Conservation (phyloP, 2,888 invertebrate species). For the Callyntrura sp. region DNA sequence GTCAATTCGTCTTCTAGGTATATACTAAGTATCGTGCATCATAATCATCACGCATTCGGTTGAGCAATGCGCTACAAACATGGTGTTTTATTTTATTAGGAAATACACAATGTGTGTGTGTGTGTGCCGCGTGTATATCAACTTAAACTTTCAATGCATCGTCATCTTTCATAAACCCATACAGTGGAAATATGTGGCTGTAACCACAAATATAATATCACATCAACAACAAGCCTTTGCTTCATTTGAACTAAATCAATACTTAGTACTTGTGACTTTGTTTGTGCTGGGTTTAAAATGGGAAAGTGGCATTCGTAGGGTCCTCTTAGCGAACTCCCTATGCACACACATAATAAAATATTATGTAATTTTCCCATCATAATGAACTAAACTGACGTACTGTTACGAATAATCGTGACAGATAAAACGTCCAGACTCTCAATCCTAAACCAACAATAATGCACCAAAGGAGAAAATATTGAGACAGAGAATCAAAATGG, state of each 20-base stretch:
- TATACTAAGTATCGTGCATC: too few species aligned
- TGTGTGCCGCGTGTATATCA: too few species aligned
- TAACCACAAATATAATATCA: background rate
- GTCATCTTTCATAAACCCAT: background rate
- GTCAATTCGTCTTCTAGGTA: too few species aligned
- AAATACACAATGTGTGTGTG: background rate
- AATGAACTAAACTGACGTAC: conserved; percentile 15
- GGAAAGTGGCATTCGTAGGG: background rate
- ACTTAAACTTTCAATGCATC: background rate
- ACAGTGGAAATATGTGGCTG: conserved; percentile 30
- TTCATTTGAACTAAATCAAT: background rate
- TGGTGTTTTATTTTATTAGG: background rate
- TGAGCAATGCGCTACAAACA: background rate
- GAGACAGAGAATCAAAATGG: background rate
- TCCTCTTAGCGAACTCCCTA: background rate
- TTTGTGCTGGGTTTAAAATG: background rate
- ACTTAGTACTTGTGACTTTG: background rate
- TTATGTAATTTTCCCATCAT: conserved; percentile 7
- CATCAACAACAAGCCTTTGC: background rate
- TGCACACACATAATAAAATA: background rate
- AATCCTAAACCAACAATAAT: background rate
- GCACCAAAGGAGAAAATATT: background rate
- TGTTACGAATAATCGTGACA: conserved; percentile 20
- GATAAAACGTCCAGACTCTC: background rate
- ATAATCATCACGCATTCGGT: background rate